Evolutionary conservation across 2,888 invertebrate species (phyloP).

Genomic region (Dromius quadrimaculatus): DNA sequence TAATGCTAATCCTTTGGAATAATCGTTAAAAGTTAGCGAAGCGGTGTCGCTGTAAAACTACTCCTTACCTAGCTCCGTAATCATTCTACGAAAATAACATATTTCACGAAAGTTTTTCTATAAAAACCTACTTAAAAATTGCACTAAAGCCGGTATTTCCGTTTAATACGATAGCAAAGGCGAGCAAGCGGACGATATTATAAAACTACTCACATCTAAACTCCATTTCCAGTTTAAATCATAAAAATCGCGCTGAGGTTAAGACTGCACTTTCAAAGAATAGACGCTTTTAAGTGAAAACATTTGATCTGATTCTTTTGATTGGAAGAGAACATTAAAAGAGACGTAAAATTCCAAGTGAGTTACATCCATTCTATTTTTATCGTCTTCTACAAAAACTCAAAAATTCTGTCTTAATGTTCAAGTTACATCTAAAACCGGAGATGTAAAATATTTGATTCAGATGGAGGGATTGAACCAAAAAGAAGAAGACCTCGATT

Average conservation of each 20-base stretch:
- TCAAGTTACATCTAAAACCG: no score
- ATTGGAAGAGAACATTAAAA: conserved; percentile 15
- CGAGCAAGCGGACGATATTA: conserved; percentile 18
- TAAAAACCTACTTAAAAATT: conserved; percentile 48
- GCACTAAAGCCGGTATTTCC: conserved; percentile 39
- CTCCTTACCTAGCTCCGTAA: conserved; percentile 24
- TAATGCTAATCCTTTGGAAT: conserved; percentile 49
- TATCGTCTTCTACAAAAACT: not conserved
- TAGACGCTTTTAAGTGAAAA: conserved; percentile 21
- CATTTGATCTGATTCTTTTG: conserved; percentile 21
- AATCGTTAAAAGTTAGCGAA: conserved; percentile 50
- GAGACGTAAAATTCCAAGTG: conserved; percentile 2
- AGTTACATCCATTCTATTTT: conserved; percentile 17
- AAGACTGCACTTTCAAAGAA: conserved; percentile 5
- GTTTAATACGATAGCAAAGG: conserved; percentile 34
- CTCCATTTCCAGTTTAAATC: conserved; percentile 1
- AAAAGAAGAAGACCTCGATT: no score
- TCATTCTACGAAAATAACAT: conserved; percentile 47
- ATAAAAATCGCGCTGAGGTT: conserved; percentile 15
- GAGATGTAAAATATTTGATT: no score
- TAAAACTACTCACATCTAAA: conserved; percentile 12
- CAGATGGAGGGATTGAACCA: no score
- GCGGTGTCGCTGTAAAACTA: conserved; percentile 41
- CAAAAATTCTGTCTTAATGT: not conserved
- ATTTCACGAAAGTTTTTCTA: conserved; percentile 50